Conservation (phyloP, 2,113 vertebrate genomes). For the Cyphomyrus discorhynchus region DNA sequence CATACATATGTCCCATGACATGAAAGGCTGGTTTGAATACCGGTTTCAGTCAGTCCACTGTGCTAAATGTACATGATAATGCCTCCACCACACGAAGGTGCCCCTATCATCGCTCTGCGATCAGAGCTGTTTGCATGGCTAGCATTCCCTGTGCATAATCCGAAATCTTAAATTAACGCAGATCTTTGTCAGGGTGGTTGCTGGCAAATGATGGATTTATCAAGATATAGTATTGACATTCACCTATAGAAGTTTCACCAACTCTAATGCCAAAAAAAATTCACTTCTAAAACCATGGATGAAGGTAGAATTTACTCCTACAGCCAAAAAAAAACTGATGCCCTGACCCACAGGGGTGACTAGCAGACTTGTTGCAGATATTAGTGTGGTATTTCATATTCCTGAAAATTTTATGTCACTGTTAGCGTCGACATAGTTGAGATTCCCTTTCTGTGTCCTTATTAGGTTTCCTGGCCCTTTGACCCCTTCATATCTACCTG, state of each 20-base stretch:
- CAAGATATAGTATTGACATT: not conserved
- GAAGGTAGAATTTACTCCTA: not conserved
- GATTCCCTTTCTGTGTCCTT: not conserved
- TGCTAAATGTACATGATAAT: not conserved
- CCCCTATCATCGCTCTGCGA: not conserved
- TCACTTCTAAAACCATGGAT: not conserved
- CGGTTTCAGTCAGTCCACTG: not conserved
- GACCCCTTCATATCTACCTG: constrained; percentile 21
- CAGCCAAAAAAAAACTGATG: not conserved
- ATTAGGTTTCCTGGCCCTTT: constrained; percentile 4
- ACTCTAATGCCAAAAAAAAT: not conserved
- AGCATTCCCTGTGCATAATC: not conserved
- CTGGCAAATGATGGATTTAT: not conserved
- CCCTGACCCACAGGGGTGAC: not conserved
- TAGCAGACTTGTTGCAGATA: constrained; percentile 10
- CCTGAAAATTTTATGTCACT: constrained; percentile 9
- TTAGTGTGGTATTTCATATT: constrained; percentile 2
- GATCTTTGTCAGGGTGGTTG: not conserved
- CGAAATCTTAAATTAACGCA: not conserved
- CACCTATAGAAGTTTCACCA: not conserved
- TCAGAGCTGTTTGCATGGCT: not conserved
- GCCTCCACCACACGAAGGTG: not conserved
- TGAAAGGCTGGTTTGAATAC: not conserved
- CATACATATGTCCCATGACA: not conserved
- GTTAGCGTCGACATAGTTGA: not conserved